phyloP scores from a whole-genome alignment of 2,888 invertebrate species.

The Metacarcinus magister region DNA sequence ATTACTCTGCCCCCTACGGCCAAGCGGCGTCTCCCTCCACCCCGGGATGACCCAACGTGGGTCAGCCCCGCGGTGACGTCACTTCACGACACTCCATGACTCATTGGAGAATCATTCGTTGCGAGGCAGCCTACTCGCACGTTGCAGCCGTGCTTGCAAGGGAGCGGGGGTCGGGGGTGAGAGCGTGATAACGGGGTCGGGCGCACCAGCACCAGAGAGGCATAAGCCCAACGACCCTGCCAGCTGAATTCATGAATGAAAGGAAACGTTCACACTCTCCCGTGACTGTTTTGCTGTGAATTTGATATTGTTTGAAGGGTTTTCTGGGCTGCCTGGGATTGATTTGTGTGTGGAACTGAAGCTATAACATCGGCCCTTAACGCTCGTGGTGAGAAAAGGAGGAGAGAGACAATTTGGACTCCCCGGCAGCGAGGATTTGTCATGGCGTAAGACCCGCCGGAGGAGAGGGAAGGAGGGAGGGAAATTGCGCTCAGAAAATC shows the following conservation, averaged over 20 bases:
- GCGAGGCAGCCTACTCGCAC: conserved; percentile 31
- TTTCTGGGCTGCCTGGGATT: conserved; percentile 47
- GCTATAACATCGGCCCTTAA: background rate
- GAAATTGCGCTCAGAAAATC: conserved; percentile 37
- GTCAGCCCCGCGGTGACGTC: conserved; percentile 66
- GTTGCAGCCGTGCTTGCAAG: conserved; percentile 52
- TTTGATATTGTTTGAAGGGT: conserved; percentile 71
- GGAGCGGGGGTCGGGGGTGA: conserved; percentile 29
- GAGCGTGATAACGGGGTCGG: conserved; percentile 70
- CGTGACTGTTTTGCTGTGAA: conserved; percentile 31
- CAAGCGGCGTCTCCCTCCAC: conserved; percentile 43
- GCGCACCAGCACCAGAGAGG: conserved; percentile 34
- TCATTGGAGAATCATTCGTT: conserved; percentile 63
- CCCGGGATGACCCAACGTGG: conserved; percentile 54
- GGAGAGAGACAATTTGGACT: conserved; percentile 53
- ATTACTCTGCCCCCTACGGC: conserved; percentile 82
- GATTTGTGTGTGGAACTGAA: conserved; percentile 59
- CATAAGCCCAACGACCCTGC: conserved; percentile 73
- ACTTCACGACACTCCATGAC: conserved; percentile 68
- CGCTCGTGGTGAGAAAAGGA: conserved; percentile 55
- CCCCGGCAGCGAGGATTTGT: conserved; percentile 51
- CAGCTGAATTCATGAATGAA: conserved; percentile 79
- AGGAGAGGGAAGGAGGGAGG: background rate
- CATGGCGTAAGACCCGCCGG: conserved; percentile 26
- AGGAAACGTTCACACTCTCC: conserved; percentile 73